These are phyloP conservation scores for Fragum sueziense DNA, from an alignment of 2,888 invertebrate genomes.

Conservation along the genomic window DNA sequence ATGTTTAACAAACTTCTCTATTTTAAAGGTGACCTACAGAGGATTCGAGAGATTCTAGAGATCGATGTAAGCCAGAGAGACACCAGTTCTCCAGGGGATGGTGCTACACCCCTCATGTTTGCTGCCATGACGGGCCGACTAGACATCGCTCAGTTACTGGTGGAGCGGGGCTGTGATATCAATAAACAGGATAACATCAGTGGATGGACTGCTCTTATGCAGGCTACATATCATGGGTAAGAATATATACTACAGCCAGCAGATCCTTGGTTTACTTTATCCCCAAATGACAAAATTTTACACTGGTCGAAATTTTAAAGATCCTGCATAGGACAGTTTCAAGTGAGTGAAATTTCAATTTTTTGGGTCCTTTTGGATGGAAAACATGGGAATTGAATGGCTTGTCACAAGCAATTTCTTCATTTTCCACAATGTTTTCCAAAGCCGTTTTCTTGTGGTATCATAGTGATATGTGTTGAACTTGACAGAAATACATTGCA, in stretches of 20 bases:
- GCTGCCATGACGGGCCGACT: constrained; percentile 82
- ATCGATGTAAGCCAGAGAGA: constrained; percentile 78
- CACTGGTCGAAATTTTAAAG: too few species aligned
- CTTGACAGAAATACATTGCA: too few species aligned
- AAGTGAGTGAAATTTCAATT: too few species aligned
- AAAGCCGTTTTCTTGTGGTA: too few species aligned
- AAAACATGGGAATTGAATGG: not conserved
- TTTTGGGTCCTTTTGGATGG: too few species aligned
- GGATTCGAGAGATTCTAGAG: constrained; percentile 78
- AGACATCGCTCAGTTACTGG: constrained; percentile 80
- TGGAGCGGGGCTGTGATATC: constrained; percentile 81
- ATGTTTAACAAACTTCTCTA: too few species aligned
- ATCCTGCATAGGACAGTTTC: too few species aligned
- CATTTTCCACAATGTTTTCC: too few species aligned
- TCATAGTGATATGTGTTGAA: too few species aligned
- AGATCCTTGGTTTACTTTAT: not conserved
- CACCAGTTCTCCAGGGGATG: constrained; percentile 79
- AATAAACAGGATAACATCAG: constrained; percentile 82
- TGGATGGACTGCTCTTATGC: constrained; percentile 83
- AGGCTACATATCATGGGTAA: constrained; percentile 83
- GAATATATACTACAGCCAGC: not conserved
- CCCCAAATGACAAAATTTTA: too few species aligned
- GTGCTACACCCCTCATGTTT: constrained; percentile 83
- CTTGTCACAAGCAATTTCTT: not conserved
- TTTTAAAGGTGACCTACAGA: constrained; percentile 75